phyloP scores from a whole-genome alignment of 2,797 vertebrate genomes.

The Darevskia nairensis region DNA sequence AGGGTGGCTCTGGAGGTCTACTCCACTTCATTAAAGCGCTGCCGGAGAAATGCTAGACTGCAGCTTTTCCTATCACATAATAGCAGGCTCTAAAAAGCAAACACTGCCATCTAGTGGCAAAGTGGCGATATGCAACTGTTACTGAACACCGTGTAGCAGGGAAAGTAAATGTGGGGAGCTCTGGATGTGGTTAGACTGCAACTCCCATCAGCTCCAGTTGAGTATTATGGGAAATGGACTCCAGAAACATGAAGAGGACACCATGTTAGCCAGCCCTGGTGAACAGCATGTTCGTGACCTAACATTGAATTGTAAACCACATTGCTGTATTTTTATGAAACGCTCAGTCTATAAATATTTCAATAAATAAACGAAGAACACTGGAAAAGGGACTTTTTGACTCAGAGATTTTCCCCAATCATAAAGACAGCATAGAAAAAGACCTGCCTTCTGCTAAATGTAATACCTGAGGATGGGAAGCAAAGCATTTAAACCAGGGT shows the following conservation, averaged over 20 bases:
- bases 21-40: neutral
- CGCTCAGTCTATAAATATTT: too few relatives aligned
- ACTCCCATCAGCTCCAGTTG: too few relatives aligned
- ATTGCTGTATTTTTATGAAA: too few relatives aligned
- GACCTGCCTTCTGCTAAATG: neutral
- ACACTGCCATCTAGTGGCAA: slow-evolving; percentile 65
- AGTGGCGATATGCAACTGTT: neutral
- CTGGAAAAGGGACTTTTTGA: neutral
- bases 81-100: slow-evolving; percentile 1
- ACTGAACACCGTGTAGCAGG: neutral
- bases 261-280: neutral
- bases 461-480: neutral
- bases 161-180: too few relatives aligned
- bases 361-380: too few relatives aligned
- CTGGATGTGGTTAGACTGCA: too few relatives aligned
- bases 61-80: neutral
- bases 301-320: neutral
- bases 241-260: too few relatives aligned
- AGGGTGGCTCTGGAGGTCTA: too few relatives aligned
- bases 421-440: neutral
- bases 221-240: too few relatives aligned
- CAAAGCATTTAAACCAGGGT: slow-evolving; percentile 16
- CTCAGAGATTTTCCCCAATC: neutral
- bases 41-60: neutral
- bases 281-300: neutral